Evolutionary conservation across 2,113 vertebrate genomes (phyloP), one percentile per base, ranked within the genome.

Genomic region (Platanista minor): DNA sequence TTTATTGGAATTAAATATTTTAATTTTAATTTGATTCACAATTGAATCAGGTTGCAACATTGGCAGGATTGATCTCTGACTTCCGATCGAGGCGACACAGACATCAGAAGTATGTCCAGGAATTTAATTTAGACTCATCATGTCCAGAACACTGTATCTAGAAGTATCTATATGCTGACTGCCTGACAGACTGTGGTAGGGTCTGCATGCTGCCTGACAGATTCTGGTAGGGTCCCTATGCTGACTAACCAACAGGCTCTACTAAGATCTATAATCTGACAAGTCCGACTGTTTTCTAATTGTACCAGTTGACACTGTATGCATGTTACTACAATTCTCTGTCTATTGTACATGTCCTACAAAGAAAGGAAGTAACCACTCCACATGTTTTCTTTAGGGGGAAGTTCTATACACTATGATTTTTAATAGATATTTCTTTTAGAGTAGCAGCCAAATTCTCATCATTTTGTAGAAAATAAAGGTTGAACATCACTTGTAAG

Each of bases 391-490:
- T 75, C 59, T 86, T 91, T 39, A 64, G 81, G 61, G 41, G 20
- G 33, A 88, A 54, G 11, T 75, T 87, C 67, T 96, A 8, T 83
- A 66, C 5, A 49, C 43, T 64, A 8, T 52, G 39, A 71, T 69
- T 95, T 96, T 87, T 57, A 77, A 57, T 83, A 94, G 74, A 64
- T 14, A 17, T 57, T 90, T 66, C 33, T 72, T 84, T 49, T 43
- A 71, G 25, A 66, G 25, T 15, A 62, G 86, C 62, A 43, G 66
- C 17, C 82, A 94, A 29, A 62, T 66, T 87, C 61, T 94, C n/a
- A 17, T 52, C 12, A 66, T 61, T 94, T 94, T 97, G 23, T 75
- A 78, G 80, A 88, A 92, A 69, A 64, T 39, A 46, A 94, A 66
- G 5, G 13, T 59, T 95, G n/a, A 36, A 23, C 6, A 33, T 96